Base-by-base conservation (phyloP, 1,140 invertebrate species). In the Drosophila pallidifrons region DNA sequence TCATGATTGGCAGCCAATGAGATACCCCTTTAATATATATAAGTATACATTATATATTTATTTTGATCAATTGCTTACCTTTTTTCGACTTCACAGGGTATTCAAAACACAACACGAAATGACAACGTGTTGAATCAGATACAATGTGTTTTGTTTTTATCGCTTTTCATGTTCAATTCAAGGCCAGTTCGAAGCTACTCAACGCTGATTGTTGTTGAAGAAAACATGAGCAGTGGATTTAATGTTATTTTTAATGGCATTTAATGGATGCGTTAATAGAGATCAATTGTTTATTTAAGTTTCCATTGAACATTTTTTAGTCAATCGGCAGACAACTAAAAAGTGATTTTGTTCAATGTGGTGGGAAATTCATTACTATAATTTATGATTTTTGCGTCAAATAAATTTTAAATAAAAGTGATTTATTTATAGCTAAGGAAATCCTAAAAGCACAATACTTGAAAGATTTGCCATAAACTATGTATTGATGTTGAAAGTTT, bases 381-480 rank as follows among this genome's bases (percentile, higher is more conserved):
- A 11, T 25, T 58, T 75, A 49, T 75, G 66, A 75, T 58, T 70
- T 75, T 70, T 75, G 52, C 1, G 35, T 11, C 13, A 30, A 75
- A 70, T 75, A 75, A 75, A 70, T 75, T 70, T 41, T 25, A 41
- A 69, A 61, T 61, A 55, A 74, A 59, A 61, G n/a, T 74, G 73
- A 75, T 75, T 75, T 75, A 71, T 65, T 20, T 45, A 41, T 38
- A 25, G 32, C 38, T 45, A 7, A 16, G 49, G 67, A 55, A 63
- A 45, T 43, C 10, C n/a, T 43, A 13, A 1, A 4, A 43, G 3
- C 5, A 8, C 32, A 51, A 25, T 41, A 20, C 41, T 68, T 41
- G 47, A 60, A 61, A 75, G 58, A 70, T 70, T 41, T 51, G 13
- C 72, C 65, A 69, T 73, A 68, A 73, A 74, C 71, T 61, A 69